These are phyloP conservation scores for Manis javanica DNA, from an alignment of 2,797 vertebrate species.

Conservation along the genomic window DNA sequence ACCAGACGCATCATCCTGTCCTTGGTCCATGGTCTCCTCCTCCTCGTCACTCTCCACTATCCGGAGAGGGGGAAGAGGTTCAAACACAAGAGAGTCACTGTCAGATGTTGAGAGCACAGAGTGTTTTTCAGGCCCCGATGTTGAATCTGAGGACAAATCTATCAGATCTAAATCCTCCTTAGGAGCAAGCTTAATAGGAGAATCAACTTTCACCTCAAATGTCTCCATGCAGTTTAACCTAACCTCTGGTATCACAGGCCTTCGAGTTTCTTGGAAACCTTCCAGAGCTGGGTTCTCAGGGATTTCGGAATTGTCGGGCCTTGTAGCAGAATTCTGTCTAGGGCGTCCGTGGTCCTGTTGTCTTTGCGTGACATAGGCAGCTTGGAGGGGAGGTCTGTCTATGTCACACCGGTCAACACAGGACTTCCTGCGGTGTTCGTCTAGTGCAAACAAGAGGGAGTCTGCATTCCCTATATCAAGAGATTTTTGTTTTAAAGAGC, in stretches of 20 bases:
- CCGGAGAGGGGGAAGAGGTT: conserved; percentile 95
- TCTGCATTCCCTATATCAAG: conserved; percentile 98
- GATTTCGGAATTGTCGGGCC: conserved; percentile 85
- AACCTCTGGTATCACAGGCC: conserved; percentile 97
- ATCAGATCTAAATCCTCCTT: conserved; percentile 97
- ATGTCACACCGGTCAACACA: conserved; percentile 96
- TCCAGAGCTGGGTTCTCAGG: conserved; percentile 84
- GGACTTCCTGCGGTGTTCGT: conserved; percentile 97
- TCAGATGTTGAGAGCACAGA: conserved; percentile 96
- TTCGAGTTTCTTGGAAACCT: conserved; percentile 86
- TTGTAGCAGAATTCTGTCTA: conserved; percentile 86
- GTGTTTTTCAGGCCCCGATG: conserved; percentile 95
- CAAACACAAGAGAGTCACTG: conserved; percentile 97
- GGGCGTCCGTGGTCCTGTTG: conserved; percentile 84
- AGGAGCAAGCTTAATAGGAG: conserved; percentile 83
- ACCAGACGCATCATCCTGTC: conserved; percentile 84
- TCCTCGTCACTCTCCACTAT: conserved; percentile 99
- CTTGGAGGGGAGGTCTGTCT: conserved; percentile 89
- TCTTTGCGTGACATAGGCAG: conserved; percentile 81
- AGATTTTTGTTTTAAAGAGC: conserved; percentile 99
- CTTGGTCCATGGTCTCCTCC: conserved; percentile 89
- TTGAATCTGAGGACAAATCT: conserved; percentile 97
- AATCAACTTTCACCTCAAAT: conserved; percentile 93
- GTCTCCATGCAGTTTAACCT: conserved; percentile 98
- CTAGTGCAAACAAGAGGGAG: conserved; percentile 96